Conservation (phyloP, 53 echinoderm and acorn worm species). For the Hippasteria phrygiana region DNA sequence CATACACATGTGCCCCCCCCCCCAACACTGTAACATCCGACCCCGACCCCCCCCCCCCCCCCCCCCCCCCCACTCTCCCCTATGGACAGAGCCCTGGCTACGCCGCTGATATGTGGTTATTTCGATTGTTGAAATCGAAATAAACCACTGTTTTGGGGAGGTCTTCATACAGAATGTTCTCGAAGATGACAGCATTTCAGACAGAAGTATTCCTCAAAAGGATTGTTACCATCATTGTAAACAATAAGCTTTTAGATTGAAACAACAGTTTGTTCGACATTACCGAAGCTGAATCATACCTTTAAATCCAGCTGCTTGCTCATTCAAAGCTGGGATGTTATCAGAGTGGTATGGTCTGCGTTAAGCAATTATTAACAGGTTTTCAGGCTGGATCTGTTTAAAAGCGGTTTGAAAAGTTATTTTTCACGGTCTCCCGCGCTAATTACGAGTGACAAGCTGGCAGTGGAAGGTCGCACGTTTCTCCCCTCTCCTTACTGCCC, state of each 20-base stretch:
- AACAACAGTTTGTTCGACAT: not conserved
- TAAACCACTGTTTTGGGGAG: no score
- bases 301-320: not conserved
- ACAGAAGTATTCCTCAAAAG: no score
- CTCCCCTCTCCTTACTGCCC: not conserved
- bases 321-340: not conserved
- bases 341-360: not conserved
- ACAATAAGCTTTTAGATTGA: not conserved
- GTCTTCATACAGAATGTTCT: no score
- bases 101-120: no score
- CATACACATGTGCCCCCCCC: no score
- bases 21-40: no score
- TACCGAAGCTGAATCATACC: not conserved
- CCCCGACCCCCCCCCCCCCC: no score
- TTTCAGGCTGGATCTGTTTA: not conserved
- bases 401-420: not conserved
- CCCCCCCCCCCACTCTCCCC: no score
- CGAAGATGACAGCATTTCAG: no score
- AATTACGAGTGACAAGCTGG: constrained; percentile 46
- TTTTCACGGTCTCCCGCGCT: constrained; percentile 14
- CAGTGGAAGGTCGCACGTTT: constrained; percentile 25
- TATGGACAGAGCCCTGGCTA: no score
- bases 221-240: no score
- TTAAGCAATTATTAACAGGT: not conserved
- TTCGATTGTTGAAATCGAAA: no score